These are phyloP conservation scores for Saimiri boliviensis DNA, from an alignment of 2,113 vertebrate genomes.

Conservation along the genomic window DNA sequence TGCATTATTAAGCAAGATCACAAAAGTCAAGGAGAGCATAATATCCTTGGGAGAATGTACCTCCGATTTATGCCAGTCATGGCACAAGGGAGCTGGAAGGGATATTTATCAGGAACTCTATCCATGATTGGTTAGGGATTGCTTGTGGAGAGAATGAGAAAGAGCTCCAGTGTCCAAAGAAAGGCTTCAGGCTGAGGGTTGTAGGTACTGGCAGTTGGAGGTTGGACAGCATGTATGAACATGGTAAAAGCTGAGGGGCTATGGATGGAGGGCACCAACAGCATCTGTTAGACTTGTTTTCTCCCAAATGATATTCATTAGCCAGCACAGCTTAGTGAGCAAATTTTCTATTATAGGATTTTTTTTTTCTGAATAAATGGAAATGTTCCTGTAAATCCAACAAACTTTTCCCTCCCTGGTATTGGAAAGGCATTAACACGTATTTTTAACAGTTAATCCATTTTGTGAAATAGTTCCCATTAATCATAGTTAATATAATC, in stretches of 20 bases:
- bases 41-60: neutral
- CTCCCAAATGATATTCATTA: neutral
- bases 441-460: neutral
- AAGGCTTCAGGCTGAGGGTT: neutral
- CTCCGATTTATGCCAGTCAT: neutral
- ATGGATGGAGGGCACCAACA: neutral
- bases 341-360: neutral
- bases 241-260: neutral
- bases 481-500: neutral
- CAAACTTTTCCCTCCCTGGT: neutral
- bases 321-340: neutral
- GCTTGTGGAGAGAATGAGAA: neutral
- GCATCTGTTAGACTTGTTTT: neutral
- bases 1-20: neutral
- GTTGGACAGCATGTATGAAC: neutral
- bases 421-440: neutral
- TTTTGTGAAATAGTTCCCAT: neutral
- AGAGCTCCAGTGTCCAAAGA: neutral
- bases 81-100: neutral
- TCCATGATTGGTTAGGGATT: neutral
- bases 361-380: neutral
- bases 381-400: neutral
- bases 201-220: neutral
- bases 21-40: neutral
- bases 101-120: neutral